A percentile compares a stretch with the other conserved stretches of the same genome.
Conservation (phyloP, 2,113 vertebrate species). For the Piliocolobus tephrosceles region DNA sequence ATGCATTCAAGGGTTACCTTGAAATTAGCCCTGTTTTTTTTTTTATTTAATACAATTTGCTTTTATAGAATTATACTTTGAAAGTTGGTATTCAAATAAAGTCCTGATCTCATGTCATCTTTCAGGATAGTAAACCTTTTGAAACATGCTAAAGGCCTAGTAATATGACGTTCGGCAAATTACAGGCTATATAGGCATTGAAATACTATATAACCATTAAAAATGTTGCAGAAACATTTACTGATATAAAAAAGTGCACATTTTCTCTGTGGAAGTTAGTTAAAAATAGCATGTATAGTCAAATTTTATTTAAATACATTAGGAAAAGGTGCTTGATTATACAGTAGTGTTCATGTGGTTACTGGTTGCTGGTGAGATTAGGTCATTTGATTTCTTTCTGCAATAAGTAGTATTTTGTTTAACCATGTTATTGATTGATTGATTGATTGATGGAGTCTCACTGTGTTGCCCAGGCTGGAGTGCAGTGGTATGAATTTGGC, state of each 20-base stretch:
- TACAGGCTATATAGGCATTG: neutral
- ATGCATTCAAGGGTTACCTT: constrained; percentile 6
- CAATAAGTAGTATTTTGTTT: neutral
- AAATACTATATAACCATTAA: neutral
- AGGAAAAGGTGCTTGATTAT: neutral
- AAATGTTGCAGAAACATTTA: constrained; percentile 8
- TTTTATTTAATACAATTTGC: neutral
- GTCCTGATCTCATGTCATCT: neutral
- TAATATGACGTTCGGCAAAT: neutral
- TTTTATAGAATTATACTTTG: constrained; percentile 16
- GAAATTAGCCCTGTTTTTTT: neutral
- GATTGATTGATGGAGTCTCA: too few relatives aligned
- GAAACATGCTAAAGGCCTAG: neutral
- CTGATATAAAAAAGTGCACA: neutral
- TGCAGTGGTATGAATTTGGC: too few relatives aligned
- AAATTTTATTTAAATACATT: constrained; percentile 34
- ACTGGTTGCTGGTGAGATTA: neutral
- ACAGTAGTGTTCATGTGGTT: neutral
- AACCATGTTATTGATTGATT: neutral
- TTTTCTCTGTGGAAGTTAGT: neutral
- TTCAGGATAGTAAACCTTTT: neutral
- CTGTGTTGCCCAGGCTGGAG: too few relatives aligned
- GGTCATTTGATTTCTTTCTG: neutral
- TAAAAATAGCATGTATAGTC: constrained; percentile 9
- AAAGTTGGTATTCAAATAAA: constrained; percentile 1